Base-by-base conservation (phyloP, 2,888 invertebrate genomes). In the Epistrophe grossulariae region DNA sequence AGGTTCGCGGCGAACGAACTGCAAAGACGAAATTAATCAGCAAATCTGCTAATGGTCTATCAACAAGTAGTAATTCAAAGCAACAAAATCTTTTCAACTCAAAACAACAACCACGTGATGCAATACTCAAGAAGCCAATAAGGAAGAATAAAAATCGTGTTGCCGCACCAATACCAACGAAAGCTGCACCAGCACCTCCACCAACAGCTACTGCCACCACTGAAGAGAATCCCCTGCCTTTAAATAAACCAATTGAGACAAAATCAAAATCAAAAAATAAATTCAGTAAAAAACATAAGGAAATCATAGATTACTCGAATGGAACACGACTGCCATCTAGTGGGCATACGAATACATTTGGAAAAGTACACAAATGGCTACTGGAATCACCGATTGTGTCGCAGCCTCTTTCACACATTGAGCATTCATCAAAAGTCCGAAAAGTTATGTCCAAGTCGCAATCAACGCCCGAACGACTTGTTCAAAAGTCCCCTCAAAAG, bases 341-440 rank as follows among this genome's bases (percentile, higher is more conserved):
- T 92, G 90, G 90, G 50, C 92, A 93, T 70, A 92, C 90, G 6
- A 93, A 93, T 66, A 93, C 93, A 9, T 93, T 95, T 84, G 96
- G 96, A 24, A 97, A 97, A 93, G 97, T 97, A n/a, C 96, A 97
- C 90, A 96, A 96, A 89, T 97, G 97, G 97, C 93, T 97, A 73
- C 92, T 97, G 72, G 96, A 96, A 87, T 96, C 96, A 0, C 96
- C 96, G 0, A 93, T 93, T 84, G 93, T 93, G 4, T 91, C 93
- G 1, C 92, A 92, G 80, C 92, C 92, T 0, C 83, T 92, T 3
- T 92, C 93, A 11, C 93, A 92, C 72, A 92, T 93, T 24, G 93
- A 93, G 84, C 93, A 93, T 78, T 91, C 92, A 45, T 92, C 93
- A 0, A 92, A 92, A 74, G 91, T 92, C 19, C 90, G 91, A n/a